Base-by-base conservation (phyloP, 2,797 vertebrate genomes). In the Crocodylus rhombifer region DNA sequence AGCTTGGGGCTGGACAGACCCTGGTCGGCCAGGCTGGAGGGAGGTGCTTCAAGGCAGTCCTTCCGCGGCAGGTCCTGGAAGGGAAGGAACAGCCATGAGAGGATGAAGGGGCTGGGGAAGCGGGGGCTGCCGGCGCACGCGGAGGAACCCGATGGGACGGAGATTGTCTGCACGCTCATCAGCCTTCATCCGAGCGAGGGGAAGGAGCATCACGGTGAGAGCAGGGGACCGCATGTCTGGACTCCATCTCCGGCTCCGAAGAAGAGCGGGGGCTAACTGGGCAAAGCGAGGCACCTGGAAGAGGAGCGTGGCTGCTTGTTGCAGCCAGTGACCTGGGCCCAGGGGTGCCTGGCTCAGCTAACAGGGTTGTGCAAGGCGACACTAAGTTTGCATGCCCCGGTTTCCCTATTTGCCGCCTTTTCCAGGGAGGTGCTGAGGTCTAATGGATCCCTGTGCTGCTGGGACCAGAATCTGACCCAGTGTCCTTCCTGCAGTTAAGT, bases 11-110 rank as follows among this genome's bases (percentile, higher is more conserved):
- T 65, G 83, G 2, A 7, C 3, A 96, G 0, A 94, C 98, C 58
- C 97, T 98, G 4, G 96, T 96, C 2, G 96, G 95, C 94, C 95
- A 96, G 77, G 97, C 98, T 2, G 67, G 95, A 86, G 1, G 91
- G 74, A 2, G 96, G 83, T 0, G 97, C 91, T 0, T 99, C 99
- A 1, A 94, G 87, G 1, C 96, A 98, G 80, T 99, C 99, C 94
- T 98, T 99, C n/a, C 98, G 98, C 79, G 98, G 98, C 77, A 98
- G 98, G 92, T 99, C 99, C 98, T 99, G 98, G 64, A 97, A 60
- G 77, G 83, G 42, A 13, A 2, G 16, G 64, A 88, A 23, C 0
- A 4, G 30, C 78, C 0, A 14, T 95, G 63, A 94, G 80, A 7
- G 6, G n/a, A 13, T 67, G 42, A 30, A 33, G 2, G 16, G n/a